A percentile compares a stretch with the other conserved stretches of the same genome.
phyloP scores from a whole-genome alignment of 2,113 vertebrate genomes.

The Polypterus senegalus region DNA sequence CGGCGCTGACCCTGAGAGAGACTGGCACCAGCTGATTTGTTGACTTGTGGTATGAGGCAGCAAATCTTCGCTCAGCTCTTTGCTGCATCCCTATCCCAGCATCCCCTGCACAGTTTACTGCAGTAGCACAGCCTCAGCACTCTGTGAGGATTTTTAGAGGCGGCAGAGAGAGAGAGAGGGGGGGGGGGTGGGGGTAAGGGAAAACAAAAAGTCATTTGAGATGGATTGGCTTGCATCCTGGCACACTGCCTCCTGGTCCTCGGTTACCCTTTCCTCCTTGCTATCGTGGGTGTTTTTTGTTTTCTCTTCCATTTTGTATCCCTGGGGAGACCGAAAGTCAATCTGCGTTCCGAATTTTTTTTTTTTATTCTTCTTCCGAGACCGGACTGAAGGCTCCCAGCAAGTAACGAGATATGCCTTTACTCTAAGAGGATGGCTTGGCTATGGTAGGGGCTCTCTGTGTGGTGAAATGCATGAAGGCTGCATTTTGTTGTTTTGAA shows the following conservation, averaged over 20 bases:
- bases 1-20: conserved; percentile 16
- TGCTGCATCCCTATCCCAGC: conserved; percentile 71
- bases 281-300: neutral
- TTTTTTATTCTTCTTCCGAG: conserved; percentile 32
- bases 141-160: too few species aligned
- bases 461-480: conserved; percentile 20
- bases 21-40: conserved; percentile 43
- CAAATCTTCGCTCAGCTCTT: conserved; percentile 55
- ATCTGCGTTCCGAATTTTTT: too few species aligned
- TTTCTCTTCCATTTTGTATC: neutral
- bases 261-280: neutral
- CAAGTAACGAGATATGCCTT: conserved; percentile 38
- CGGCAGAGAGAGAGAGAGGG: conserved; percentile 48
- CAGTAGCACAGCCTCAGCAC: conserved; percentile 58
- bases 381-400: conserved; percentile 35
- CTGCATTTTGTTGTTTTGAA: conserved; percentile 2
- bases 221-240: too few species aligned
- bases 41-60: conserved; percentile 41
- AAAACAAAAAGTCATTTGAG: too few species aligned
- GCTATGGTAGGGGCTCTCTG: conserved; percentile 32
- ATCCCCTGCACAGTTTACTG: conserved; percentile 64
- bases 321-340: conserved; percentile 5
- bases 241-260: too few species aligned
- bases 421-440: conserved; percentile 38
- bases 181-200: conserved; percentile 2